These are phyloP conservation scores for Protaetia brevitarsis DNA, from an alignment of 1,140 invertebrate genomes.

Conservation along the genomic window DNA sequence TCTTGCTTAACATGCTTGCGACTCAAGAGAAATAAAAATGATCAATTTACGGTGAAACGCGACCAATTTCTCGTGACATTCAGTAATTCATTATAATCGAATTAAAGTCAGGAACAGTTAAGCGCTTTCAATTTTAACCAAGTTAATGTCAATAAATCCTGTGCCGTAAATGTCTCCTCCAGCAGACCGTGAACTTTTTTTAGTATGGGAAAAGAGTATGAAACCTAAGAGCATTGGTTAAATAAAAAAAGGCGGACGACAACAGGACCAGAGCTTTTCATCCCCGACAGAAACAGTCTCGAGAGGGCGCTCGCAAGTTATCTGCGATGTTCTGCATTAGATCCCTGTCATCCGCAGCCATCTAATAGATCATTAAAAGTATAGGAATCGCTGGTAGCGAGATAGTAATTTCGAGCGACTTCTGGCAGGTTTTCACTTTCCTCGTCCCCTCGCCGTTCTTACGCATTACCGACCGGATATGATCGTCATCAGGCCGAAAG, in stretches of 20 bases:
- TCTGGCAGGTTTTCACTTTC: neutral
- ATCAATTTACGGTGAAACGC: too few relatives aligned
- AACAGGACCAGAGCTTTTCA: neutral
- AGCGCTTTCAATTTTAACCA: neutral
- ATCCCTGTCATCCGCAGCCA: slow-evolving; percentile 5
- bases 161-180: too few relatives aligned
- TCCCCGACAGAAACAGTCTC: neutral
- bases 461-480: slow-evolving; percentile 6
- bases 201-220: too few relatives aligned
- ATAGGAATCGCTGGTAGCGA: neutral
- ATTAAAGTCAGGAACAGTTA: neutral
- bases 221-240: neutral
- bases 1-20: too few relatives aligned
- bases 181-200: too few relatives aligned
- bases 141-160: too few relatives aligned
- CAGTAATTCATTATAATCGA: too few relatives aligned
- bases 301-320: neutral
- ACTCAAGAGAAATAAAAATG: too few relatives aligned
- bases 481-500: slow-evolving; percentile 1
- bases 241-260: neutral
- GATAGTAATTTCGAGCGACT: neutral
- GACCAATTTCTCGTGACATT: too few relatives aligned
- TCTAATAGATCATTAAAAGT: slow-evolving; percentile 16
- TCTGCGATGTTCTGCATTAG: slow-evolving; percentile 7
- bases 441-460: neutral